These are phyloP conservation scores for Frankliniella fusca DNA, from an alignment of 2,888 invertebrate genomes.

Conservation along the genomic window DNA sequence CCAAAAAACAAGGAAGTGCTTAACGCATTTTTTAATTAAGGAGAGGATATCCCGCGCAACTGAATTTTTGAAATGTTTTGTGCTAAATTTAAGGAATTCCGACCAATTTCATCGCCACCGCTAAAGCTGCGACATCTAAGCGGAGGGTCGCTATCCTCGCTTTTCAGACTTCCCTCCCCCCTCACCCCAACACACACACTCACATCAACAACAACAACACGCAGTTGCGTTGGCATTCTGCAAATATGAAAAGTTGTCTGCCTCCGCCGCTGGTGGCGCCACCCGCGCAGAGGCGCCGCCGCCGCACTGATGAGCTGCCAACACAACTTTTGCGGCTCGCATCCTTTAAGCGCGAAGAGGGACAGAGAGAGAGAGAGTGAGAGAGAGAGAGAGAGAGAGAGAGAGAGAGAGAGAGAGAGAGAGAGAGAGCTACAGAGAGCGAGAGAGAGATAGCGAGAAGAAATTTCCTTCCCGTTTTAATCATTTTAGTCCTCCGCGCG, in stretches of 20 bases:
- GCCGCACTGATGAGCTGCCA: neutral
- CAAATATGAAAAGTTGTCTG: constrained; percentile 23
- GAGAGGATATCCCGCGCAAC: too few species aligned
- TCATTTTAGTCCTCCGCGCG: too few species aligned
- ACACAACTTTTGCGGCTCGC: neutral
- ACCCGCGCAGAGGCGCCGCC: neutral
- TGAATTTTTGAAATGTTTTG: too few species aligned
- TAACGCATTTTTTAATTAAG: too few species aligned
- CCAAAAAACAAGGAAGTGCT: too few species aligned
- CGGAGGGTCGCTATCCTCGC: too few species aligned
- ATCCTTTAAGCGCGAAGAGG: neutral
- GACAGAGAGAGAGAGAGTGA: neutral
- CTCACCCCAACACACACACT: neutral
- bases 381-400: neutral
- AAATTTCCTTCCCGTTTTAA: neutral
- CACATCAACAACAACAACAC: neutral
- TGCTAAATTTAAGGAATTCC: too few species aligned
- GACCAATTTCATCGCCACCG: too few species aligned
- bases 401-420: neutral
- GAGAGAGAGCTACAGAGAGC: neutral
- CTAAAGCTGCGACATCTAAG: too few species aligned
- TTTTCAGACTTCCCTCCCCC: neutral
- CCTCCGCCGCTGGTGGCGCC: neutral
- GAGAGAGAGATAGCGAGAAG: neutral
- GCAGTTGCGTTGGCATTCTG: constrained; percentile 1